phyloP scores from a whole-genome alignment of 2,888 invertebrate species.

The Automeris io region DNA sequence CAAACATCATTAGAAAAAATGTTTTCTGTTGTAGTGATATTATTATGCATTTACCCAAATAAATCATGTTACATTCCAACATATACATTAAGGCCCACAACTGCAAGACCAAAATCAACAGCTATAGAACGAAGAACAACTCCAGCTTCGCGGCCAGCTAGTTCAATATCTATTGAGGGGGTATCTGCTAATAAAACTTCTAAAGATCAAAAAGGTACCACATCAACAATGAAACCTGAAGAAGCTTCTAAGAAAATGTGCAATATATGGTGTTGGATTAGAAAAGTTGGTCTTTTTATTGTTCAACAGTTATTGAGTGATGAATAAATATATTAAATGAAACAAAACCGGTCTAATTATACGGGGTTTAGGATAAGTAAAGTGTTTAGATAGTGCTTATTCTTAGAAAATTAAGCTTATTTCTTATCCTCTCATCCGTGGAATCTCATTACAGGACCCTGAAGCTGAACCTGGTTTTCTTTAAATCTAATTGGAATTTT shows the following conservation, averaged over 20 bases:
- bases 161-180: background rate
- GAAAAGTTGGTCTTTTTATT: conserved; percentile 42
- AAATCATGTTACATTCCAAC: conserved; percentile 15
- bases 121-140: background rate
- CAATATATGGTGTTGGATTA: conserved; percentile 45
- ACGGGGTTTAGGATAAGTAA: too few relatives aligned
- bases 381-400: too few relatives aligned
- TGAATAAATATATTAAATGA: conserved; percentile 25
- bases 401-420: too few relatives aligned
- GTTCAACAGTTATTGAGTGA: conserved; percentile 46
- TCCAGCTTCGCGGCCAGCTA: background rate
- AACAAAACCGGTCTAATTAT: too few relatives aligned
- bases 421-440: too few relatives aligned
- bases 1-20: too few relatives aligned
- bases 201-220: background rate
- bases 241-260: conserved; percentile 21
- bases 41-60: background rate
- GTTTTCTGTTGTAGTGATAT: background rate
- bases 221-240: background rate
- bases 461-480: too few relatives aligned
- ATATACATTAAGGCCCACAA: conserved; percentile 6
- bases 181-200: background rate
- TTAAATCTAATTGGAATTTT: too few relatives aligned
- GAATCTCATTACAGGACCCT: too few relatives aligned
- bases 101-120: background rate